phyloP scores from a whole-genome alignment of 2,888 invertebrate species.

The Nomada lathburiana region DNA sequence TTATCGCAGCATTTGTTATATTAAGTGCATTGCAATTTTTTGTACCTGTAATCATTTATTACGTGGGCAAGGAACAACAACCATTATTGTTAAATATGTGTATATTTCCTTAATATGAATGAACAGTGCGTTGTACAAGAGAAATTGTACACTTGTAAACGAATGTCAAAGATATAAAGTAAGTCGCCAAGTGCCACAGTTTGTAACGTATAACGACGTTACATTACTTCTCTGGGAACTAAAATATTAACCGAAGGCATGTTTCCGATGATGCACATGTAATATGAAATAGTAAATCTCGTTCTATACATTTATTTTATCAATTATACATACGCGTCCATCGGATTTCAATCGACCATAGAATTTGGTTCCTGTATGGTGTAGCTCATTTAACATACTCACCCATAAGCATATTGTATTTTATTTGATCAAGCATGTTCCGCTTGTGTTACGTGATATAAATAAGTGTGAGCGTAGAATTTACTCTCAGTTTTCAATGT shows the following conservation, averaged over 20 bases:
- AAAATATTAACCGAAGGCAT: slow-evolving; percentile 41
- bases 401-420: not conserved
- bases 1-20: not conserved
- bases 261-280: slow-evolving; percentile 13
- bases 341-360: slow-evolving; percentile 1
- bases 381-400: not conserved
- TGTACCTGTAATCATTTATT: slow-evolving; percentile 15
- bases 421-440: too few relatives aligned
- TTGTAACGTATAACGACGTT: slow-evolving; percentile 27
- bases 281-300: slow-evolving; percentile 7
- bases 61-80: slow-evolving; percentile 8
- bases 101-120: slow-evolving; percentile 34
- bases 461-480: too few relatives aligned
- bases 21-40: slow-evolving; percentile 10
- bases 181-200: slow-evolving; percentile 43
- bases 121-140: slow-evolving; percentile 27
- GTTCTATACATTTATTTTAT: slow-evolving; percentile 4
- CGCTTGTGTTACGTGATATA: too few relatives aligned
- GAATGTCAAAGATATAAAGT: slow-evolving; percentile 32
- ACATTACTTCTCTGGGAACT: slow-evolving; percentile 25
- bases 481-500: too few relatives aligned
- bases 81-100: slow-evolving; percentile 28
- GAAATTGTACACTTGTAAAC: slow-evolving; percentile 30
- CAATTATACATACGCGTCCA: not conserved
- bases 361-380: slow-evolving; percentile 8